Evolutionary conservation across 2,797 vertebrate species (phyloP).

Genomic region (Betta splendens): DNA sequence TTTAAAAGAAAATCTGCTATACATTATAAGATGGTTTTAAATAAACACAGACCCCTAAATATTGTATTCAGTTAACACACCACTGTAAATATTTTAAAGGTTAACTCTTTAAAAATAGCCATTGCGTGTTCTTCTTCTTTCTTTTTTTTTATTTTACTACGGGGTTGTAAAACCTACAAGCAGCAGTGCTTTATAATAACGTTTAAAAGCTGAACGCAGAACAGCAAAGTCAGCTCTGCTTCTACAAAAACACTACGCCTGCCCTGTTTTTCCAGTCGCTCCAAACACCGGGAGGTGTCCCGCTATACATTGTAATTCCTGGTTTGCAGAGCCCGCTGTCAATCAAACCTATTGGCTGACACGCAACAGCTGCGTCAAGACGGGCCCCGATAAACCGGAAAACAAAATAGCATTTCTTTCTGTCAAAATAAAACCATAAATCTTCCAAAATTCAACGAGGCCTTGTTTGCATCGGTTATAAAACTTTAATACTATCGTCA

Average conservation of each 20-base stretch:
- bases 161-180: background rate
- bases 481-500: rapidly evolving
- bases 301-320: constrained; percentile 29
- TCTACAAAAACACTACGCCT: constrained; percentile 29
- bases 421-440: constrained; percentile 43
- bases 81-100: background rate
- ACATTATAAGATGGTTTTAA: background rate
- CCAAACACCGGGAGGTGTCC: constrained; percentile 38
- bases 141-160: background rate
- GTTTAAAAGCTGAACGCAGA: background rate
- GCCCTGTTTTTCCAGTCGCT: constrained; percentile 49
- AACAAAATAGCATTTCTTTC: rapidly evolving
- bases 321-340: constrained; percentile 72
- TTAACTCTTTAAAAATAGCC: background rate
- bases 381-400: constrained; percentile 39
- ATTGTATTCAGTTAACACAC: background rate
- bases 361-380: constrained; percentile 51
- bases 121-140: background rate
- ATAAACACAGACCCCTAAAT: background rate
- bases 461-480: rapidly evolving
- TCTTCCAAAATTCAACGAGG: rapidly evolving
- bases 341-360: constrained; percentile 52
- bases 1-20: constrained; percentile 13
- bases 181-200: background rate
- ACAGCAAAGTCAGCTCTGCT: background rate